A percentile compares a stretch with the other conserved stretches of the same genome.
These are phyloP conservation scores for Leucophora obtusa DNA, from an alignment of 2,888 invertebrate species.

Conservation along the genomic window DNA sequence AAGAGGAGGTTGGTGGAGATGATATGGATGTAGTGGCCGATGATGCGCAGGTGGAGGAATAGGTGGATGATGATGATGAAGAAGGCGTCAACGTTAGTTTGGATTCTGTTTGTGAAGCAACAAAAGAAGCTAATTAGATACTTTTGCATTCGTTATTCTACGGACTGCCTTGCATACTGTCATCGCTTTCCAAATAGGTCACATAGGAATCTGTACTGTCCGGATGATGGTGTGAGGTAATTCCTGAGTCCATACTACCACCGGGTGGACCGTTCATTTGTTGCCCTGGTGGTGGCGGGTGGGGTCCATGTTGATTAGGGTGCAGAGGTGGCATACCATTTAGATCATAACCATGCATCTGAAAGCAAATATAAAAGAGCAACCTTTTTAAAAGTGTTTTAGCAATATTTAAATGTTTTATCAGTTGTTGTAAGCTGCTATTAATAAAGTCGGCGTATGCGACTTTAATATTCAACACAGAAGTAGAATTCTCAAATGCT, in stretches of 20 bases:
- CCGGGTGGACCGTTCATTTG: constrained; percentile 80
- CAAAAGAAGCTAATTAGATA: constrained; percentile 78
- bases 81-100: constrained; percentile 76
- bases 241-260: constrained; percentile 79
- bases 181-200: constrained; percentile 94
- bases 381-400: too few relatives aligned
- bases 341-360: constrained; percentile 96
- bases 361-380: constrained; percentile 62
- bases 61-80: constrained; percentile 70
- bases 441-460: too few relatives aligned
- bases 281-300: constrained; percentile 79
- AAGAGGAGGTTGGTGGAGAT: constrained; percentile 72
- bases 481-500: too few relatives aligned
- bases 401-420: too few relatives aligned
- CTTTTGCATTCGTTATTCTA: constrained; percentile 79
- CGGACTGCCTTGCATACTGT: constrained; percentile 87
- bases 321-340: constrained; percentile 80
- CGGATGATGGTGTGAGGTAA: constrained; percentile 84
- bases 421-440: too few relatives aligned
- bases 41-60: constrained; percentile 43
- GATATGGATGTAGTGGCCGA: constrained; percentile 73
- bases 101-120: constrained; percentile 77
- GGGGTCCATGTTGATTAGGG: constrained; percentile 80
- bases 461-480: too few relatives aligned
- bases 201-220: constrained; percentile 93